phyloP scores from a whole-genome alignment of 2,888 invertebrate genomes.

The Lithophane ornitopus region DNA sequence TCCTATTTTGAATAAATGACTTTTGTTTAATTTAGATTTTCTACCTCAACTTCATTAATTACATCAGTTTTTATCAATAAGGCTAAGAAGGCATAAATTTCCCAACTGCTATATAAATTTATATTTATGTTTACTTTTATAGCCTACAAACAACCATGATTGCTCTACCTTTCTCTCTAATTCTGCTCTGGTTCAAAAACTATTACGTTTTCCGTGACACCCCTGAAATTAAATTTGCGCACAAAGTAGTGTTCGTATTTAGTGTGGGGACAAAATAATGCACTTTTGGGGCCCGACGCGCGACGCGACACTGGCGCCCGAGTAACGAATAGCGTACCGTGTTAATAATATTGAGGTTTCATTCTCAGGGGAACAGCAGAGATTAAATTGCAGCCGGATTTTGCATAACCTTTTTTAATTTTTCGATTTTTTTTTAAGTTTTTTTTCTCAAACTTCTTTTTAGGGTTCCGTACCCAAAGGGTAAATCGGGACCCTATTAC shows the following conservation, averaged over 20 bases:
- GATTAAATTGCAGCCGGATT: constrained; percentile 26
- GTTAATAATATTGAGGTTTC: constrained; percentile 42
- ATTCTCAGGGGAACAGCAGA: constrained; percentile 27
- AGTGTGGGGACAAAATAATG: constrained; percentile 65
- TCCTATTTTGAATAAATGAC: too few species aligned
- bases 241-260: constrained; percentile 59
- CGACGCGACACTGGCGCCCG: background rate
- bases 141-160: background rate
- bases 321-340: constrained; percentile 30
- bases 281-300: constrained; percentile 58
- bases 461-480: too few species aligned
- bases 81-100: too few species aligned
- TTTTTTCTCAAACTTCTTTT: background rate
- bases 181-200: background rate
- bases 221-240: constrained; percentile 57
- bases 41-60: background rate
- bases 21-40: background rate
- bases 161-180: background rate
- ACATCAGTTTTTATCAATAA: background rate
- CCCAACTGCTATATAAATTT: too few species aligned
- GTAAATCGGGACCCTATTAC: too few species aligned
- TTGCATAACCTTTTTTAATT: constrained; percentile 1
- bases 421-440: background rate
- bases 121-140: background rate
- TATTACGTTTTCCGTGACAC: constrained; percentile 14